Evolutionary conservation across 2,888 invertebrate species (phyloP), one percentile per base, ranked within the genome.

Genomic region (Heterodera filipjevi): DNA sequence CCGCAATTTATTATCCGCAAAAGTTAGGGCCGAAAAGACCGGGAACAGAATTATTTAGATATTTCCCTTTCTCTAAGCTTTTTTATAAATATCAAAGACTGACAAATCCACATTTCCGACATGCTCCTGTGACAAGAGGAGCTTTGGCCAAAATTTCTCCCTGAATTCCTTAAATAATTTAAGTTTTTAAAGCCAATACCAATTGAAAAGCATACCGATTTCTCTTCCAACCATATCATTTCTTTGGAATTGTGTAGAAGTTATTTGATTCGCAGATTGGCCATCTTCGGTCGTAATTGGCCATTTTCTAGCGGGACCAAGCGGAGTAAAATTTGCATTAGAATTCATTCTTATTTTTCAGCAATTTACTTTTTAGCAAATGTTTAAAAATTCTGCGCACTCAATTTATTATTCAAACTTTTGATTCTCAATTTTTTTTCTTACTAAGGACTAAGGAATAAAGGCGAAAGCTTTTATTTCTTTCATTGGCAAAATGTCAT

Each of bases 261-360:
- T 59, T 59, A 27, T 27, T 59, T 59, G 59, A 27, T 27, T n/a
- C 27, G 22, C 27, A 1, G 1, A 2, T 59, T n/a, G 59, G 39
- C 53, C 74, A 27, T 70, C 70, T 5, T n/a, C 44, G 30, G 44
- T 78, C 44, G 30, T 27, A 30, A 35, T 68, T n/a, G 79, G 71
- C 79, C 77, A 78, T 59, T 49, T 68, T 49, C 71, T 44, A 32
- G 39, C 71, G 33, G 71, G 35, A 32, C 80, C 80, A 71, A 79
- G 78, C 8, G 80, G 78, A 39, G 78, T 79, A 59, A 73, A 79
- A 79, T 79, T 79, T 3, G 80, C 78, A 75, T 75, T 75, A 27
- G 66, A 44, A 32, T 66, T 73, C 3, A 73, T 22, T 33, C 27
- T 0, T 71, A 27, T 27, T 16, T 35, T 33, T 16, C n/a, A 32